phyloP scores from a whole-genome alignment of 2,888 invertebrate genomes.

The Leuctra nigra region DNA sequence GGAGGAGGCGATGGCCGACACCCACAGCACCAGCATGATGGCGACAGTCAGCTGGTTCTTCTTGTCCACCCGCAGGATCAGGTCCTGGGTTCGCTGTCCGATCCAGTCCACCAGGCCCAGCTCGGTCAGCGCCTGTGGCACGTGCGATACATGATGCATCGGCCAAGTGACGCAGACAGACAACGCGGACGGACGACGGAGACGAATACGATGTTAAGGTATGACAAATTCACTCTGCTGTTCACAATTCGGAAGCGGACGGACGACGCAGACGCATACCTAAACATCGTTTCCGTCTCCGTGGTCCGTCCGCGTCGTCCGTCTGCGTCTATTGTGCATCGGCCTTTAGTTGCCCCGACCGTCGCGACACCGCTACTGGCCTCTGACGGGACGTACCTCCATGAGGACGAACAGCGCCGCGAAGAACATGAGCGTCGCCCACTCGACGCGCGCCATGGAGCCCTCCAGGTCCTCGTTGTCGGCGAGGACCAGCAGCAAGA shows the following conservation, averaged over 20 bases:
- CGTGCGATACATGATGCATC: no score
- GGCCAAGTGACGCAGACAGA: no score
- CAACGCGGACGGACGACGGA: no score
- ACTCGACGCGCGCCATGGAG: constrained; percentile 77
- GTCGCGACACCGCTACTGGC: no score
- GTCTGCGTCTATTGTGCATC: no score
- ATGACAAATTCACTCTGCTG: no score
- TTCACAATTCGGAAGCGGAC: no score
- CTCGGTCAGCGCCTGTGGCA: constrained; percentile 62
- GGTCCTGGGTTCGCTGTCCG: constrained; percentile 61
- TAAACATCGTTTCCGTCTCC: no score
- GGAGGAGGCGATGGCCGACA: constrained; percentile 78
- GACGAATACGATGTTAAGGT: no score
- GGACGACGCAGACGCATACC: no score
- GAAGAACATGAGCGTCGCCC: constrained; percentile 86
- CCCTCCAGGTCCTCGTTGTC: constrained; percentile 76
- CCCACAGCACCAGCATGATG: constrained; percentile 75
- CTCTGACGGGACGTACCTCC: constrained; percentile 72
- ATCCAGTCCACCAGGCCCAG: constrained; percentile 78
- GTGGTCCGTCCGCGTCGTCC: no score
- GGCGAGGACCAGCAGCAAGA: constrained; percentile 69
- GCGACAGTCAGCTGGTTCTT: constrained; percentile 64
- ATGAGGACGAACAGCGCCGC: constrained; percentile 83
- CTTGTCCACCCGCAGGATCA: constrained; percentile 62
- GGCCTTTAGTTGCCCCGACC: no score